Base-by-base conservation (phyloP, 2,797 vertebrate species). In the Typhlichthys subterraneus region DNA sequence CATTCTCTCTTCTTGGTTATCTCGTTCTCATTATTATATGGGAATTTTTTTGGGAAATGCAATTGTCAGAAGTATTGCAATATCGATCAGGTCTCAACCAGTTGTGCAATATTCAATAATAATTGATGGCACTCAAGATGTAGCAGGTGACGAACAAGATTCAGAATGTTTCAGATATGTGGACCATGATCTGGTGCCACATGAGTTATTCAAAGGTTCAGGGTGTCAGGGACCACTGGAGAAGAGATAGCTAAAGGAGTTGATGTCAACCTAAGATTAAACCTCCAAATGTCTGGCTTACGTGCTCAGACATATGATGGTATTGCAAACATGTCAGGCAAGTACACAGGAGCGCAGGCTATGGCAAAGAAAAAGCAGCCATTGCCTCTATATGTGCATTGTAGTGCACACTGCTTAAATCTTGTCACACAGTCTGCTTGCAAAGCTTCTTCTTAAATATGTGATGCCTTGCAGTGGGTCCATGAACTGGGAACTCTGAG, bases 161-260 rank as follows among this genome's bases (percentile, higher is more conserved):
- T 68, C 63, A 9, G 57, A 76, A 12, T 61, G 71, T 66, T 49
- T 72, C 2, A 61, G 55, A 66, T 79, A 72, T 70, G 72, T 77
- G 63, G 72, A 78, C 42, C 14, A 69, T n/a, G 63, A 68, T 53
- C 53, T 76, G 15, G 50, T 63, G 10, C 66, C 69, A 61, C 57
- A 65, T 1, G 57, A 75, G 47, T 48, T 63, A 57, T 77, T 73
- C 54, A 10, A 75, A 55, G 66, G 56, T 7, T 63, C 66, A 64
- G 63, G 19, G 51, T 67, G 53, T 14, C 51, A 0, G 42, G 63
- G 6, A 81, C 69, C 5, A 66, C 61, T 17, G 54, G 65, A 47
- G 55, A 12, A 19, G 53, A 71, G 29, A 75, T 69, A 46, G 42
- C 53, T 4, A 66, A n/a, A 61, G 11, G 61, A n/a, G 61, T 54